A percentile compares a stretch with the other conserved stretches of the same genome.
phyloP scores from a whole-genome alignment of 2,888 invertebrate genomes.

The Pristionchus entomophagus region DNA sequence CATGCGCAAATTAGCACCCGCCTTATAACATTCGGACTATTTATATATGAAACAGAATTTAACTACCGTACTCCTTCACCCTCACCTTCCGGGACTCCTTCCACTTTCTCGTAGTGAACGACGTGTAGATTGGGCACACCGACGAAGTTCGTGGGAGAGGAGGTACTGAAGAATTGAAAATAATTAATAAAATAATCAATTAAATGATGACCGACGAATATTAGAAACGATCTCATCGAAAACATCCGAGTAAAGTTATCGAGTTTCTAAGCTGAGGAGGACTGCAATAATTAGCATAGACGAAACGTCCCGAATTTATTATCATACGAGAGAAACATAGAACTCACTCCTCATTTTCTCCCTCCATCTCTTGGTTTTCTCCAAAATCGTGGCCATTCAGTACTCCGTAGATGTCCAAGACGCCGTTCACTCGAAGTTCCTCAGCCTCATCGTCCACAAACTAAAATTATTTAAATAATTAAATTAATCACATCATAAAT shows the following conservation, averaged over 20 bases:
- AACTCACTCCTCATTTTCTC: constrained; percentile 33
- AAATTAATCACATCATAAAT: too few species aligned
- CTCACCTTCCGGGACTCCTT: background rate
- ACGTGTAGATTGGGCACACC: constrained; percentile 37
- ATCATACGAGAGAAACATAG: background rate
- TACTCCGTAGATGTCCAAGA: constrained; percentile 38
- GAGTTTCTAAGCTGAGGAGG: too few species aligned
- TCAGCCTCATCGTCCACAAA: constrained; percentile 38
- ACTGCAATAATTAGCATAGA: too few species aligned
- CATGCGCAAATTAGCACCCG: too few species aligned
- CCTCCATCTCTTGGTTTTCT: background rate
- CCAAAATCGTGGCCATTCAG: background rate
- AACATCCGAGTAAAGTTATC: too few species aligned
- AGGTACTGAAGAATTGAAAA: background rate
- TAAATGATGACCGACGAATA: too few species aligned
- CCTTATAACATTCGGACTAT: too few species aligned
- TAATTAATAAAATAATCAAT: too few species aligned
- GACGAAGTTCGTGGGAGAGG: background rate
- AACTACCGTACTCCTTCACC: background rate
- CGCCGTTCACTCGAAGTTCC: background rate
- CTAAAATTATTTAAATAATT: too few species aligned
- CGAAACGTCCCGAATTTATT: background rate
- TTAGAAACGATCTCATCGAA: too few species aligned
- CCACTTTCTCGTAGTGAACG: constrained; percentile 33
- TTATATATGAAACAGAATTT: too few species aligned